Evolutionary conservation across 2,888 invertebrate genomes (phyloP).

Genomic region (Clepsis dumicolana): DNA sequence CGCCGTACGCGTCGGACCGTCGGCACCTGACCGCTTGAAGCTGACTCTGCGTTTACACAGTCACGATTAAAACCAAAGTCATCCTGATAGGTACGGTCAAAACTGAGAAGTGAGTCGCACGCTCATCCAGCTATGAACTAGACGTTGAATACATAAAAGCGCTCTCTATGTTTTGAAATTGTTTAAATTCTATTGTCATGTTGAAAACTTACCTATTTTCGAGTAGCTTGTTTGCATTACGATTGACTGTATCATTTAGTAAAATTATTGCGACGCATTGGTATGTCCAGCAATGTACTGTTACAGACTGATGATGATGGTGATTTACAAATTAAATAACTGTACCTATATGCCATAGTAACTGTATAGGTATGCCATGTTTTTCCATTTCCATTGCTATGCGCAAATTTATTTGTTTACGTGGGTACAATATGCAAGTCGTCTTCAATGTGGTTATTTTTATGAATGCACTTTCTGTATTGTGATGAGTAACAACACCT

Average conservation of each 20-base stretch:
- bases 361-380: too few relatives aligned
- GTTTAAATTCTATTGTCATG: too few relatives aligned
- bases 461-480: not conserved
- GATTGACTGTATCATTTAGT: not conserved
- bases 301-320: too few relatives aligned
- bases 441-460: not conserved
- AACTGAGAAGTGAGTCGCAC: not conserved
- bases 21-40: constrained; percentile 55
- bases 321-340: too few relatives aligned
- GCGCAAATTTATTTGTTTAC: too few relatives aligned
- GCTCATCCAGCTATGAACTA: not conserved
- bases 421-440: too few relatives aligned
- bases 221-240: not conserved
- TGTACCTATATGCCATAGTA: too few relatives aligned
- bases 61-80: constrained; percentile 16
- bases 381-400: too few relatives aligned
- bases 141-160: not conserved
- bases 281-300: too few relatives aligned
- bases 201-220: too few relatives aligned
- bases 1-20: constrained; percentile 80
- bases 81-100: not conserved
- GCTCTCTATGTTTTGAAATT: too few relatives aligned
- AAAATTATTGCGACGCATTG: too few relatives aligned
- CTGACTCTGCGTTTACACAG: constrained; percentile 32
- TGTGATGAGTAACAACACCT: not conserved